These are phyloP conservation scores for Caenorhabditis sinica DNA, from an alignment of 2,888 invertebrate genomes.

Conservation along the genomic window DNA sequence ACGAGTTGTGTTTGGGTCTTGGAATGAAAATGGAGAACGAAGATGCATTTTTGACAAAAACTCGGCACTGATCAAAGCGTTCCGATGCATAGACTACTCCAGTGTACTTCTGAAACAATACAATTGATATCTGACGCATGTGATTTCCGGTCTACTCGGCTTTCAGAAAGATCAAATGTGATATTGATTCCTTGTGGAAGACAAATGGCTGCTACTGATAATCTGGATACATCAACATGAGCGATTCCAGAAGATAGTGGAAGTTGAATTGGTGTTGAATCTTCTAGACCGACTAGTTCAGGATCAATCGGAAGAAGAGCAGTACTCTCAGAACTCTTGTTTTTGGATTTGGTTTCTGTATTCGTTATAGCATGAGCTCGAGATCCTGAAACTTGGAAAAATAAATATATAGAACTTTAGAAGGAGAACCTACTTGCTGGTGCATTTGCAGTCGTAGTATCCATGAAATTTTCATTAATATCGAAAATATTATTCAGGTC, in stretches of 20 bases:
- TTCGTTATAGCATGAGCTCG: slow-evolving; percentile 60
- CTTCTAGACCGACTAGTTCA: slow-evolving; percentile 61
- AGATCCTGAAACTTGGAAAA: slow-evolving; percentile 25
- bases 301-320: slow-evolving; percentile 57
- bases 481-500: slow-evolving; percentile 55
- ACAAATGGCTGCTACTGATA: slow-evolving; percentile 71
- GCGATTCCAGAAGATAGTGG: slow-evolving; percentile 65
- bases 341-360: slow-evolving; percentile 37
- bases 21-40: slow-evolving; percentile 80
- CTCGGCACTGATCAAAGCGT: slow-evolving; percentile 80
- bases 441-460: slow-evolving; percentile 26
- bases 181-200: slow-evolving; percentile 74
- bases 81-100: slow-evolving; percentile 83
- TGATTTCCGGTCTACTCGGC: slow-evolving; percentile 47
- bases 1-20: slow-evolving; percentile 77
- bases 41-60: slow-evolving; percentile 71
- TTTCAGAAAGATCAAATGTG: slow-evolving; percentile 63
- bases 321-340: slow-evolving; percentile 34
- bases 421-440: slow-evolving; percentile 19
- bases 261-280: slow-evolving; percentile 57
- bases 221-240: slow-evolving; percentile 53
- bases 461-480: slow-evolving; percentile 53
- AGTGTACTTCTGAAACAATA: slow-evolving; percentile 78
- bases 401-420: neutral
- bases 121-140: too few relatives aligned